Evolutionary conservation across 2,888 invertebrate genomes (phyloP), one percentile per base, ranked within the genome.

Genomic region (Gymnosoma rotundatum): DNA sequence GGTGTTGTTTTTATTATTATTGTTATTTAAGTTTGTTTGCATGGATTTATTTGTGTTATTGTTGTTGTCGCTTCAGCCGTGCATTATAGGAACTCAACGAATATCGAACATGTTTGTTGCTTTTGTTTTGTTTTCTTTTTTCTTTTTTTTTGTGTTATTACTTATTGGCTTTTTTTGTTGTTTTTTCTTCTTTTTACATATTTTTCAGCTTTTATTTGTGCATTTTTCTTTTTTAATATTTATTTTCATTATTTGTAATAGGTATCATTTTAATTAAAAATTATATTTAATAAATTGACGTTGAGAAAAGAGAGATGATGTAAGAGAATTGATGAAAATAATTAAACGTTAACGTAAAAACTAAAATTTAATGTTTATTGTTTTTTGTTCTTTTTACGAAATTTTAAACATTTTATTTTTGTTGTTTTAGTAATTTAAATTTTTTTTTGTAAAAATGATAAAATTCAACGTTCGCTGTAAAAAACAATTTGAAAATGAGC

Each of bases 61-160:
- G 38, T 32, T 61, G n/a, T 67, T 72, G 52, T 72, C 50, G 63
- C 56, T 80, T 83, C 60, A 78, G 83, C 78, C 74, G 69, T 83
- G 66, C 61, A 61, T 73, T 72, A 48, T 84, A 84, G 84, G 84
- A 84, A 84, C 84, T 84, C 81, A 78, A 66, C 84, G 78, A 74
- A 81, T 84, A 84, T 78, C 78, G 81, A 81, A 84, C 78, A 81
- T 78, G 21, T 84, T 81, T 70, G 72, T 79, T 81, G 67, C 58
- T 50, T n/a, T n/a, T n/a, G n/a, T n/a, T n/a, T n/a, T 18, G 48
- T 63, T 64, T 64, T 74, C 18, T 60, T 78, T 10, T 66, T 56
- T 21, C 69, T 70, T 12, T 75, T 75, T 21, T 56, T 32, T 32
- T 32, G 25, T 61, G 36, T 16, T 36, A 69, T 63, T 50, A 69